Evolutionary conservation across 2,888 invertebrate species (phyloP).

Genomic region (Daptonema setosum): DNA sequence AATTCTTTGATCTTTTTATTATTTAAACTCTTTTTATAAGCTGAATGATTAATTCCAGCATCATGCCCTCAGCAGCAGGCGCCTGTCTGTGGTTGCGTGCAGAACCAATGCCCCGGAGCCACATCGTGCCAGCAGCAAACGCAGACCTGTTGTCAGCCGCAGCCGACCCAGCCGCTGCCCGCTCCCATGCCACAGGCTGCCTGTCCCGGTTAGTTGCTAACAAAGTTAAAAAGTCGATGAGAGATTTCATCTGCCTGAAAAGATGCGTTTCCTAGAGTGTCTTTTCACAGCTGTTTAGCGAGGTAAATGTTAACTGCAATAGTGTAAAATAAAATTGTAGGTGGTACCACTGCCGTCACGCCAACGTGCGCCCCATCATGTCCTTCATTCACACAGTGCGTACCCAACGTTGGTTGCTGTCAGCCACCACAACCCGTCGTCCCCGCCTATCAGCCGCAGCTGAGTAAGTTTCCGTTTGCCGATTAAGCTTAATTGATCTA

Average conservation of each 20-base stretch:
- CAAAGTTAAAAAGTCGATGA: no score
- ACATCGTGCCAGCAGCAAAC: not conserved
- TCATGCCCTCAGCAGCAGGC: not conserved
- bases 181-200: not conserved
- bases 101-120: conserved; percentile 1
- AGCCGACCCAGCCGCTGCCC: not conserved
- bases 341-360: not conserved
- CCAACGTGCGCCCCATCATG: not conserved
- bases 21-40: no score
- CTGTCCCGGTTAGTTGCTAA: no score
- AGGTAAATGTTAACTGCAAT: no score
- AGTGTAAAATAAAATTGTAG: no score
- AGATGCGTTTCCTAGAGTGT: no score
- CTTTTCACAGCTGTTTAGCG: no score
- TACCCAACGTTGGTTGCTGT: conserved; percentile 12
- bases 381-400: conserved; percentile 5
- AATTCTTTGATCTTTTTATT: no score
- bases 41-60: not conserved
- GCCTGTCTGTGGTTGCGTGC: conserved; percentile 5
- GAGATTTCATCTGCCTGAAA: no score
- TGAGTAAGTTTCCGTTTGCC: no score
- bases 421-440: not conserved
- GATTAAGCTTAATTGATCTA: no score
- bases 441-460: not conserved
- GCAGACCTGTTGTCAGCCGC: conserved; percentile 1